Base-by-base conservation (phyloP, 2,888 invertebrate species). In the Agrochola macilenta region DNA sequence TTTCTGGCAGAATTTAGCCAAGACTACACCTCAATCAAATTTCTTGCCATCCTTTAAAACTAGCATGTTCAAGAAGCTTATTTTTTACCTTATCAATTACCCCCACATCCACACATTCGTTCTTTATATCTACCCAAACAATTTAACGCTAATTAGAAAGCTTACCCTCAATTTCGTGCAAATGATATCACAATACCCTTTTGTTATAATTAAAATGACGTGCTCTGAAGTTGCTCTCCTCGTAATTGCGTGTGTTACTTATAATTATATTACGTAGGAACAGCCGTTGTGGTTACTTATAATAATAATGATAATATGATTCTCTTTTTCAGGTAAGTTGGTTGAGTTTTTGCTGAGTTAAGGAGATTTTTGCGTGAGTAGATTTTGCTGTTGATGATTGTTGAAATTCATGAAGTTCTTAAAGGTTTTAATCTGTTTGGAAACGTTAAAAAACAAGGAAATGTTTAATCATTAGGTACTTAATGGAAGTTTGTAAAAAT, bases 291-390 rank as follows among this genome's bases (percentile, higher is more conserved):
- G 73, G 68, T 75, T 80, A 43, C 78, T 77, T 76, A 5, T 71
- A 57, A 70, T 61, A n/a, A 49, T 35, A 57, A 70, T 61, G 23
- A 49, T 35, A 68, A 23, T 78, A 30, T 78, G 64, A 61, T 82
- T 82, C 26, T 79, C 64, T 74, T 84, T 87, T 87, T 60, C 86
- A 87, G 88, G 87, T 87, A 87, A 81, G 87, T 87, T 5, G 12
- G 35, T 3, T 30, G 30, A 30, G 52, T 12, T 54, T 69, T 39
- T 54, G 64, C 58, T 0, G 46, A 26, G 8, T 57, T 9, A 11
- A 58, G 23, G 5, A 35, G 63, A 46, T n/a, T 73, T 63, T 63
- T 57, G 52, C 20, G 85, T 85, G 63, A 78, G 76, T 63, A n/a
- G 2, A 43, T 9, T 57, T 39, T 30, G 14, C 26, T 35, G 30